Evolutionary conservation across 2,888 invertebrate species (phyloP).

Genomic region (Ectemnius cavifrons): DNA sequence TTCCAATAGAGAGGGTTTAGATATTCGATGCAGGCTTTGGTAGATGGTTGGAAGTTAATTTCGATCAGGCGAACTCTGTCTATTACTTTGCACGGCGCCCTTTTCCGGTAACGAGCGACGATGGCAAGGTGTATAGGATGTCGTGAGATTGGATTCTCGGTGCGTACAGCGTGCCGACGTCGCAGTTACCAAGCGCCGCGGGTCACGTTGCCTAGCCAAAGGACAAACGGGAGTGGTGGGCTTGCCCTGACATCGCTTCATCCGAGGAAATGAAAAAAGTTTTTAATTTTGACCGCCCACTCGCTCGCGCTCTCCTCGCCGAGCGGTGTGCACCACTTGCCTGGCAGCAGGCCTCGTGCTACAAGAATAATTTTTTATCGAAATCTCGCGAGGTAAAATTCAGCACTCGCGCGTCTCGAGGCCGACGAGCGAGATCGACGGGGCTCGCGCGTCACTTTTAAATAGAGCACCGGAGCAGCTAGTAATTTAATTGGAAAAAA

Average conservation of each 20-base stretch:
- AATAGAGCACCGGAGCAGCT: not conserved
- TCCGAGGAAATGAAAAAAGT: slow-evolving; percentile 45
- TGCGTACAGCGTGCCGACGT: no score
- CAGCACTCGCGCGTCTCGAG: not conserved
- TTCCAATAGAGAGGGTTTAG: no score
- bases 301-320: not conserved
- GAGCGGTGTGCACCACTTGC: no score
- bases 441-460: slow-evolving; percentile 1
- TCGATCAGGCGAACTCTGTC: no score
- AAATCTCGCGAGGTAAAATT: slow-evolving; percentile 11
- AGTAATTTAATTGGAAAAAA: slow-evolving; percentile 59
- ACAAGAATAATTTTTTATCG: slow-evolving; percentile 42
- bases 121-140: no score
- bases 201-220: slow-evolving; percentile 12
- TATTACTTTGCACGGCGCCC: no score
- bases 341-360: not conserved
- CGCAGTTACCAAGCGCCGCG: not conserved
- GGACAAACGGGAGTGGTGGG: slow-evolving; percentile 8
- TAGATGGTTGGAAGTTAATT: no score
- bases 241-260: slow-evolving; percentile 17
- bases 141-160: no score
- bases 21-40: no score
- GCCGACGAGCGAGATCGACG: not conserved
- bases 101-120: no score
- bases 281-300: slow-evolving; percentile 40